Evolutionary conservation across 2,113 vertebrate species (phyloP).

Genomic region (Pongo abelii): DNA sequence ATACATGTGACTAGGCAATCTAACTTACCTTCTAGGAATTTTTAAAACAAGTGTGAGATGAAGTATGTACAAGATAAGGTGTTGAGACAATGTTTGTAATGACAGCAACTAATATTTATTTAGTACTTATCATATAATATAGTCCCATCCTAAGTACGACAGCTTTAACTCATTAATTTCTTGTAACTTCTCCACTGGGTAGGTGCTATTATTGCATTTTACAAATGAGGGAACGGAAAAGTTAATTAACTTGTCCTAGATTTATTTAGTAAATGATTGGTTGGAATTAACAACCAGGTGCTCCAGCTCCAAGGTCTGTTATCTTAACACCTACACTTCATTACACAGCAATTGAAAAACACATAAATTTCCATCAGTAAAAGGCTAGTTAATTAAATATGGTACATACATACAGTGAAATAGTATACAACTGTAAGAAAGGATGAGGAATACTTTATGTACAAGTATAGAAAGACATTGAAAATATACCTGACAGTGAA

Average conservation of each 20-base stretch:
- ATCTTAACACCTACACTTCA: background rate
- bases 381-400: background rate
- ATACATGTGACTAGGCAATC: background rate
- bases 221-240: background rate
- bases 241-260: background rate
- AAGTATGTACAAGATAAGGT: background rate
- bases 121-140: background rate
- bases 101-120: background rate
- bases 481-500: background rate
- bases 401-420: background rate
- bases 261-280: background rate
- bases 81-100: background rate
- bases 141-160: background rate
- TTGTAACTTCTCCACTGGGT: background rate
- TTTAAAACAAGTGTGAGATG: background rate
- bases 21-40: background rate
- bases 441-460: background rate
- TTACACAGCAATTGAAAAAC: background rate
- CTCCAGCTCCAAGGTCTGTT: background rate
- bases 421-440: background rate
- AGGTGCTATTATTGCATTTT: background rate
- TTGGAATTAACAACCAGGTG: background rate
- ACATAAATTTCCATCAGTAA: background rate
- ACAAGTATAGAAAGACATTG: background rate
- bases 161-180: background rate